Base-by-base conservation (phyloP, 2,888 invertebrate genomes). In the Colletes collaris region DNA sequence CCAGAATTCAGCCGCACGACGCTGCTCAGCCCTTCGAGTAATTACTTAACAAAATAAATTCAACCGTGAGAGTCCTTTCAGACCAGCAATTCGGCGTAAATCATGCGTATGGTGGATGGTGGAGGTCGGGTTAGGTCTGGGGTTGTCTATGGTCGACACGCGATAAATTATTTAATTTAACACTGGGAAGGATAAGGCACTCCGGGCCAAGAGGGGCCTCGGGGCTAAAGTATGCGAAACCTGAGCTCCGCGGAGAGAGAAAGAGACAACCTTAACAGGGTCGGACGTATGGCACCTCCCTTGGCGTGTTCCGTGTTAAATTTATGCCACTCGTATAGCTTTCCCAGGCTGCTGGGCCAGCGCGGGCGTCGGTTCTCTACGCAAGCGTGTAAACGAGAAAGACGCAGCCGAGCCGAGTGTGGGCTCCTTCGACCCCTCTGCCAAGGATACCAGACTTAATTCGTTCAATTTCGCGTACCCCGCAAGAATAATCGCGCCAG, bases 261-360 rank as follows among this genome's bases (percentile, higher is more conserved):
- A 80, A 68, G 81, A 82, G 83, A 82, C 63, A 70, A 79, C 76
- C 84, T 87, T 87, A 90, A 88, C 85, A 88, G 88, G 88, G 85
- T 90, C 79, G 87, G 90, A 90, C 88, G 88, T 89, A 84, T 85
- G 89, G 88, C 87, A 88, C 89, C 90, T 89, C 90, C 89, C 89
- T 87, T 87, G 86, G 88, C 90, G 76, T 89, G 90, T 90, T 88
- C 89, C 84, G 84, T 88, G 85, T 88, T 85, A 89, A 91, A 91
- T 91, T 91, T 90, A 91, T 91, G 88, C 89, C 88, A 87, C 87
- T 89, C 88, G 83, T 85, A 86, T 84, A 85, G 83, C 84, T 83
- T 70, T 59, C 59, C 74, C 27, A 27, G 27, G 27, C 27, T 27
- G 27, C 27, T 50, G 69, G 37, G 72, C 56, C 69, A 35, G 68